These are phyloP conservation scores for Columba janthina DNA, from an alignment of 2,113 vertebrate genomes.

Conservation along the genomic window DNA sequence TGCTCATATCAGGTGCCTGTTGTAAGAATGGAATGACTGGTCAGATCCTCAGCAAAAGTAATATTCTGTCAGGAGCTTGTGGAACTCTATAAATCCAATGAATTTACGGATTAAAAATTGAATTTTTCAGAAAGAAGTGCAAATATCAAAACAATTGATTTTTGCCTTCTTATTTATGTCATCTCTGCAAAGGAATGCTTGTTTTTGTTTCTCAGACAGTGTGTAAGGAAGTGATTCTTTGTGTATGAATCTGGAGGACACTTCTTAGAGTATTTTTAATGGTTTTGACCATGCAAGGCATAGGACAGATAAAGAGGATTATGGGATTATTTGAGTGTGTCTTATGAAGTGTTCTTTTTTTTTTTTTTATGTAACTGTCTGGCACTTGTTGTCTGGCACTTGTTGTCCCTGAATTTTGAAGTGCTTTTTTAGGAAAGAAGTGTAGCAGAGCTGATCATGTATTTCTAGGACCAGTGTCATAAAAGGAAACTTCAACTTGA, in stretches of 20 bases:
- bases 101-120: not conserved
- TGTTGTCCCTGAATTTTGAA: not conserved
- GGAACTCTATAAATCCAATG: not conserved
- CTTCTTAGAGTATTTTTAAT: not conserved
- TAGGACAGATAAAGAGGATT: not conserved
- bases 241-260: not conserved
- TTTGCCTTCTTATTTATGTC: not conserved
- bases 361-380: not conserved
- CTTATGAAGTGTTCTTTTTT: not conserved
- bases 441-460: rapidly evolving
- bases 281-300: not conserved
- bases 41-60: not conserved
- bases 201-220: not conserved
- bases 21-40: not conserved
- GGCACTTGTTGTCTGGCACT: not conserved
- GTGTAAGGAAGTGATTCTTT: not conserved
- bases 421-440: not conserved
- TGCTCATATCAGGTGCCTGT: not conserved
- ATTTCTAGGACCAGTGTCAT: not conserved
- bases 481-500: not conserved
- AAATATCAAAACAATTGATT: not conserved
- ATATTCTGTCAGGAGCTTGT: not conserved
- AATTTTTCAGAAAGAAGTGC: not conserved
- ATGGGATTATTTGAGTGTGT: not conserved
- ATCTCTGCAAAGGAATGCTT: not conserved